Base-by-base conservation (phyloP, 2,797 vertebrate species). In the Scolopax bukidnonensis region DNA sequence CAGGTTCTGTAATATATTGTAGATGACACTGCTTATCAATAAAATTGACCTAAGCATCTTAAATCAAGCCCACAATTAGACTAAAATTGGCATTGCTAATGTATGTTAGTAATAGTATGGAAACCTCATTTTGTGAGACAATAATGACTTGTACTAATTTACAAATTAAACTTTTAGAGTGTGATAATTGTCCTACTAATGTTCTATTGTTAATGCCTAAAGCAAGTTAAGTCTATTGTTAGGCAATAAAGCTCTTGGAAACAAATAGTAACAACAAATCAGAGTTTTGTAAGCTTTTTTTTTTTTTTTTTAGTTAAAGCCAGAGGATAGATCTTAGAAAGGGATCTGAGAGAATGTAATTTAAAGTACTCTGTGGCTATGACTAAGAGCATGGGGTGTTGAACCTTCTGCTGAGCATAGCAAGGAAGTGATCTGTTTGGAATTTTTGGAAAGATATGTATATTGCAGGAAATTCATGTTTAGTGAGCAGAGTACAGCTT, bases 21-120 rank as follows among this genome's bases (percentile, higher is more conserved):
- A 95, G 88, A 91, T 96, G 88, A 95, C 89, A 93, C 79, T 96
- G 74, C 57, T 90, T 93, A 95, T 98, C 97, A 96, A 97, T 98
- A 97, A 90, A 97, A 98, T 98, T 97, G 98, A 98, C 96, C 92
- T 67, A 71, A 95, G 71, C 43, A 65, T 96, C 95, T 96, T 94
- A 92, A 97, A 95, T 96, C 96, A 98, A 97, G 92, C 64, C 60
- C 28, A 68, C 92, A 96, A 97, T 97, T 98, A 97, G 93, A 81
- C 48, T 54, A 83, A 79, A 97, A 97, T 93, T 96, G 97, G 60
- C 95, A 96, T 75, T 91, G 83, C 41, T 97, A 98, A 98, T 97
- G 87, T 75, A 89, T 95, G 95, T 93, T 97, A 95, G 96, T 87
- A 88, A 96, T 90, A 95, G 93, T 69, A 93, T 91, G 84, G 70